Base-by-base conservation (phyloP, 2,888 invertebrate species). In the Disparrhopalites patrizii region DNA sequence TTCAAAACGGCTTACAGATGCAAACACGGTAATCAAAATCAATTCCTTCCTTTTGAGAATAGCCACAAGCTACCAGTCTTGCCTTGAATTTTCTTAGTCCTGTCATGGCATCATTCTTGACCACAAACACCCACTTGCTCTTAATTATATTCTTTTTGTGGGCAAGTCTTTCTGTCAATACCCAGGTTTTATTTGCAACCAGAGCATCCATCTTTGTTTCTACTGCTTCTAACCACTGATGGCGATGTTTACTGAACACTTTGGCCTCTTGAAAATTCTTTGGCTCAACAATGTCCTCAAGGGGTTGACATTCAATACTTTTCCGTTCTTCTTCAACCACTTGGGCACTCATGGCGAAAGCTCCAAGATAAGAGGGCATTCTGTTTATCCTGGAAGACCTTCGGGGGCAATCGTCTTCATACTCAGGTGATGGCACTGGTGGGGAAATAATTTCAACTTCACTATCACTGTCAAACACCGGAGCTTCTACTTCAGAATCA, bases 1-100 rank as follows among this genome's bases (percentile, higher is more conserved):
- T 47, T 62, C 62, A 23, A 20, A 55, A 4, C 62, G 50, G 25
- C 30, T 23, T 13, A 62, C 62, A 10, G 61, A n/a, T 7, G 38
- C 20, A 40, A 58, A 65, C 8, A 54, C 54, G 15, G 51, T 23
- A 13, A n/a, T 18, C 10, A 25, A 31, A 62, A 25, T 62, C 64
- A 8, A 64, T 20, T 3, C 62, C 55, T 25, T 25, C 13, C 3
- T 25, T 15, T 38, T 64, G 64, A 2, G 10, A 8, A 30, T 28
- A 64, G 2, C 64, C 64, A 15, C 28, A 36, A 13, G 27, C 36
- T 2, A 64, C 57, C 10, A 57, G 38, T 23, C 62, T 28, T 15
- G 63, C 54, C 27, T 55, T 63, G 25, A 36, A 63, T 56, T 55
- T 3, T 10, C 36, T 36, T 31, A 43, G 38, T 15, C 13, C 33